Evolutionary conservation across 2,888 invertebrate species (phyloP), one percentile per base, ranked within the genome.

Genomic region (Digitonthophagus gazella): DNA sequence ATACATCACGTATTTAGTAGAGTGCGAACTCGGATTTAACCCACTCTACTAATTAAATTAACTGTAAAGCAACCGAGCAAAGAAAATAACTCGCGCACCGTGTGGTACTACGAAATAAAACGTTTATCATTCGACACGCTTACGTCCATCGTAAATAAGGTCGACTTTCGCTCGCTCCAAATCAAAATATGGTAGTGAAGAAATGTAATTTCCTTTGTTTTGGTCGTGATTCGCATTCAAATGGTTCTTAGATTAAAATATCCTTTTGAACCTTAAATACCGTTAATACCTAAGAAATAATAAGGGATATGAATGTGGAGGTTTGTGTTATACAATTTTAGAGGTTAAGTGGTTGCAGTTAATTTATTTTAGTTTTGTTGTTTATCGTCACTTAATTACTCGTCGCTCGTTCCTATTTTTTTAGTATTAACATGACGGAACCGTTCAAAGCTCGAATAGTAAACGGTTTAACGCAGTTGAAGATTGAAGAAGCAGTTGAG

Each of bases 31-130:
- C 20, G 19, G 11, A 57, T 61, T 63, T 70, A 70, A 63, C 70
- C 70, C 70, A 70, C 68, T 69, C 69, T 65, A 69, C 67, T 67
- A 66, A 70, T 67, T 70, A 70, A 68, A 70, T 70, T 70, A 70
- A 70, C 70, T 70, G 70, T 70, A 70, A 70, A 70, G 58, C 44
- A 67, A 70, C 63, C 66, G 68, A 70, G 58, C 67, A 63, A 65
- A 44, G 63, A 67, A 67, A 18, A 69, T 67, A 61, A 63, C 44
- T 55, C 65, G 58, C 28, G 18, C 65, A 14, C 67, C 69, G 64
- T 67, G 55, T 18, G 58, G 64, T 67, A 15, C 15, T 20, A 61
- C 8, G 44, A 28, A 44, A n/a, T 61, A 19, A 20, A 61, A 18
- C 61, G 57, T 15, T 57, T 56, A 64, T 64, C 65, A 68, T 15